A percentile compares a stretch with the other conserved stretches of the same genome.
phyloP scores from a whole-genome alignment of 2,113 vertebrate genomes.

The Capreolus pygargus region DNA sequence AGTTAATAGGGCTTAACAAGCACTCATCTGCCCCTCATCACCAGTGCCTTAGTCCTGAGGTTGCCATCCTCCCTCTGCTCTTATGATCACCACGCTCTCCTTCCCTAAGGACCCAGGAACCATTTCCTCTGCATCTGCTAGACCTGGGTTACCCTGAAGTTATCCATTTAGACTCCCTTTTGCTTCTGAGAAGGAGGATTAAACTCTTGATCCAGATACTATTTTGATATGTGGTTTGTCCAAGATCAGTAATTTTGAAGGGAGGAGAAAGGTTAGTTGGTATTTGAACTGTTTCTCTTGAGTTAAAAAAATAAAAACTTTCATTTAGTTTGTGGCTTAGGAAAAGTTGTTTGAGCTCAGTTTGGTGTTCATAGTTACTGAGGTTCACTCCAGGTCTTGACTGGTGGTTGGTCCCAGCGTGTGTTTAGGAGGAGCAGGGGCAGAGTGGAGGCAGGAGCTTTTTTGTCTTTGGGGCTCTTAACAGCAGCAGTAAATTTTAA shows the following conservation, averaged over 20 bases:
- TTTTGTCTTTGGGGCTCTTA: not conserved
- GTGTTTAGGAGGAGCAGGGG: not conserved
- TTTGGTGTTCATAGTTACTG: not conserved
- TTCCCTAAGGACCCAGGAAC: not conserved
- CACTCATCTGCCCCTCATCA: not conserved
- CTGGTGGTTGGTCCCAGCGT: not conserved
- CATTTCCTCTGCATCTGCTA: not conserved
- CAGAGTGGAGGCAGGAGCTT: not conserved
- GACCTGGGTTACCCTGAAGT: not conserved
- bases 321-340: slow-evolving; percentile 20
- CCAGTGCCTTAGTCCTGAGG: not conserved
- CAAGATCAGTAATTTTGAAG: slow-evolving; percentile 43
- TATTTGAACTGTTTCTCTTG: slow-evolving; percentile 42
- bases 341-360: slow-evolving; percentile 35
- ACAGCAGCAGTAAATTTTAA: not conserved
- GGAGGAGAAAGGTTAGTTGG: not conserved
- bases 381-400: not conserved
- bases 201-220: slow-evolving; percentile 29
- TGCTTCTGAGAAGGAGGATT: not conserved
- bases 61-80: not conserved
- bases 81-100: not conserved
- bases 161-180: not conserved
- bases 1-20: not conserved
- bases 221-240: slow-evolving; percentile 33
- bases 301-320: not conserved